Evolutionary conservation across 2,113 vertebrate species (phyloP).

Genomic region (Pseudopipra pipra): DNA sequence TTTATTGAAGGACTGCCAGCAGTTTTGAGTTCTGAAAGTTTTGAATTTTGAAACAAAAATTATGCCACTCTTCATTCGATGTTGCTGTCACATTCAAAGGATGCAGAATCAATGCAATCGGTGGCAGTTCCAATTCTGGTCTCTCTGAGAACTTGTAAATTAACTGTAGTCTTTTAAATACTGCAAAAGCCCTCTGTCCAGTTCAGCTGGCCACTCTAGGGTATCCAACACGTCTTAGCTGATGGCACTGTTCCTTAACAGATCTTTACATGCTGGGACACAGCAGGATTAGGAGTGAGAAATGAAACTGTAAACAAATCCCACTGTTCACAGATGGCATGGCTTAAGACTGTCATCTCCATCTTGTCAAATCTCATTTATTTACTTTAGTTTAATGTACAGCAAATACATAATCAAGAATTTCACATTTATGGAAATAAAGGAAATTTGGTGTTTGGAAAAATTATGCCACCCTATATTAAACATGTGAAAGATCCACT

Average conservation of each 20-base stretch:
- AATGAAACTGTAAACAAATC: constrained; percentile 36
- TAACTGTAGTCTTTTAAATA: not conserved
- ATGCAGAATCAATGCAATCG: not conserved
- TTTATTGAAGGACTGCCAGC: not conserved
- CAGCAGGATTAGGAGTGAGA: not conserved
- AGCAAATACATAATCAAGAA: not conserved
- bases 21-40: not conserved
- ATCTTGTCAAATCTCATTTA: constrained; percentile 31
- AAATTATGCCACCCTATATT: not conserved
- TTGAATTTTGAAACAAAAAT: not conserved
- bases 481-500: not conserved
- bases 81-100: not conserved
- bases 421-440: not conserved
- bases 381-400: not conserved
- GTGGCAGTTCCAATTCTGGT: not conserved
- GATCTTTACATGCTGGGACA: not conserved
- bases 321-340: constrained; percentile 55
- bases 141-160: not conserved
- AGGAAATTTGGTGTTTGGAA: not conserved
- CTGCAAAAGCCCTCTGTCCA: not conserved
- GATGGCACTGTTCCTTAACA: not conserved
- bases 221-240: not conserved
- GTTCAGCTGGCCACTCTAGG: not conserved
- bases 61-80: not conserved
- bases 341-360: constrained; percentile 13